Conservation (phyloP, 2,888 invertebrate genomes). For the Drosophila austrosaltans region DNA sequence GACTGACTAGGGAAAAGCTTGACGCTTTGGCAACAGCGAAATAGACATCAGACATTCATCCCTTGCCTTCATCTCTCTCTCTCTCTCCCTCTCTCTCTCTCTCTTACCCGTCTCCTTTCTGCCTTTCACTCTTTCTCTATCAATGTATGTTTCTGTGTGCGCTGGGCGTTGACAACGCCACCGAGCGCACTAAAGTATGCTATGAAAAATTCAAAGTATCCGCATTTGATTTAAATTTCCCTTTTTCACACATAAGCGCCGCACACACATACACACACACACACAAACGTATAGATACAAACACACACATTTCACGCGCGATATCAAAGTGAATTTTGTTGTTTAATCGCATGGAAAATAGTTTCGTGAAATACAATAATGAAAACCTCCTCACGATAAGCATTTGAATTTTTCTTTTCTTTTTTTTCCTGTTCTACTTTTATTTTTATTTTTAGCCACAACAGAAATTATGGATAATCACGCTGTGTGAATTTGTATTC, state of each 20-base stretch:
- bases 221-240: conserved; percentile 75
- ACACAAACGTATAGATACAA: no score
- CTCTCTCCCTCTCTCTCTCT: background rate
- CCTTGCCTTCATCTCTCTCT: conserved; percentile 3
- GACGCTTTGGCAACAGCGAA: conserved; percentile 54
- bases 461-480: conserved; percentile 42
- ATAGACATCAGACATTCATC: conserved; percentile 58
- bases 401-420: conserved; percentile 43
- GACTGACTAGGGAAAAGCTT: conserved; percentile 60
- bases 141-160: conserved; percentile 6
- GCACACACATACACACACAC: conserved; percentile 9
- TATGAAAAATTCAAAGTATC: conserved; percentile 67
- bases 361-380: conserved; percentile 53
- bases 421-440: conserved; percentile 36
- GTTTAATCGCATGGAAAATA: conserved; percentile 78
- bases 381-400: conserved; percentile 7
- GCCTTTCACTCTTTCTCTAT: conserved; percentile 1
- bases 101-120: no score
- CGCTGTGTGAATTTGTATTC: conserved; percentile 36
- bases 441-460: conserved; percentile 53
- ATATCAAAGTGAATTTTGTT: conserved; percentile 69
- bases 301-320: conserved; percentile 32
- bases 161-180: conserved; percentile 31
- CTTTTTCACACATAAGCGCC: conserved; percentile 47
- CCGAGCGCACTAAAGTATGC: conserved; percentile 52